phyloP scores from a whole-genome alignment of 2,113 vertebrate species.

The Anoplopoma fimbria region DNA sequence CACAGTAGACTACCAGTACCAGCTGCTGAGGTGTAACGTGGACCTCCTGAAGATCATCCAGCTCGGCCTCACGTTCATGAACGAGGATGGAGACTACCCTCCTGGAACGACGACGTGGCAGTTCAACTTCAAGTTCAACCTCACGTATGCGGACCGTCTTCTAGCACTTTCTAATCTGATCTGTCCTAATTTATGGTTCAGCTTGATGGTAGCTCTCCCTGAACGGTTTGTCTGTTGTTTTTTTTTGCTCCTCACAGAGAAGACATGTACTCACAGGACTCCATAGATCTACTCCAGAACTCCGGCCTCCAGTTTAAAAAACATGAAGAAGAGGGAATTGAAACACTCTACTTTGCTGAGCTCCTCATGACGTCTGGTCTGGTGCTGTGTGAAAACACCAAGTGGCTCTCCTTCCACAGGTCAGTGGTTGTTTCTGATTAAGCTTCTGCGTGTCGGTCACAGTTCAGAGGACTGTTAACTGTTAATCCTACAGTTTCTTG shows the following conservation, averaged over 20 bases:
- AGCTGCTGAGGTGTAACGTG: conserved; percentile 96
- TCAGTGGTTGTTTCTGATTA: conserved; percentile 61
- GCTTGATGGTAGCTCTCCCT: neutral
- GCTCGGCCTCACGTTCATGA: conserved; percentile 96
- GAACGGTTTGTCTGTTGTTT: neutral
- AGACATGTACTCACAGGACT: conserved; percentile 99
- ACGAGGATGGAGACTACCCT: conserved; percentile 96
- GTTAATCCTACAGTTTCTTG: neutral
- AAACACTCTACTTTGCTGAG: conserved; percentile 97
- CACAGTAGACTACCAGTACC: conserved; percentile 98
- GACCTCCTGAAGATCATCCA: conserved; percentile 99
- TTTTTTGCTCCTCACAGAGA: conserved; percentile 82
- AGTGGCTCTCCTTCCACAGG: conserved; percentile 99
- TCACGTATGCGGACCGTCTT: conserved; percentile 87
- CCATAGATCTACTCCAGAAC: conserved; percentile 97
- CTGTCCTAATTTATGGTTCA: neutral
- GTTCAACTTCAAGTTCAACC: conserved; percentile 99
- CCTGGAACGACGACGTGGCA: conserved; percentile 97
- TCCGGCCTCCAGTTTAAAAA: conserved; percentile 99
- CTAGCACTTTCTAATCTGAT: neutral
- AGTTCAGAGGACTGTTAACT: neutral
- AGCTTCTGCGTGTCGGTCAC: too few relatives aligned
- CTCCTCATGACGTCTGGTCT: conserved; percentile 98
- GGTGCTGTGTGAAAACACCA: conserved; percentile 97
- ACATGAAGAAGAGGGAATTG: conserved; percentile 96